Base-by-base conservation (phyloP, 1,140 invertebrate species). In the Monochamus saltuarius region DNA sequence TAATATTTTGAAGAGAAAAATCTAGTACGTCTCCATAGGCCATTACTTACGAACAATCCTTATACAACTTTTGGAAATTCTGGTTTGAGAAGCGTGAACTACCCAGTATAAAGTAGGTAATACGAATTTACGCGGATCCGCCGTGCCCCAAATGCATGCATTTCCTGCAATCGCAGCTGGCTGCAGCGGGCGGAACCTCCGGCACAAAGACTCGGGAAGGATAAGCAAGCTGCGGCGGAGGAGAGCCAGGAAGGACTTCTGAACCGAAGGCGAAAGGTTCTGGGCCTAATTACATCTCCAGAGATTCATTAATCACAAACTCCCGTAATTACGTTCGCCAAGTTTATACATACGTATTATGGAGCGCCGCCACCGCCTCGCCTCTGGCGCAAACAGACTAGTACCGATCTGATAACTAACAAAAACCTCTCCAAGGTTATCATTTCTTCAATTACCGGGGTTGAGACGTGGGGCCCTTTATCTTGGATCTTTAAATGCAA, bases 231-330 rank as follows among this genome's bases (percentile, higher is more conserved):
- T 29, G 35, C 22, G 8, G 22, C 35, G 19, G 22, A 11, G 4
- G 19, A 34, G 14, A 17, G 7, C 19, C 14, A 19, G 4, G 46
- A 16, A 22, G 22, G 22, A 29, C 22, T 52, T 45, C 55, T 47
- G 38, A 69, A 64, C 61, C 62, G 64, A 64, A 69, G 69, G 68
- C 68, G 61, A 70, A 72, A 72, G 72, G 72, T 72, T 72, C 64
- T 54, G 65, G 65, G 65, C 73, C 72, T 75, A 75, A 75, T 75
- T 75, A 74, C 73, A 71, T 68, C 72, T 73, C 73, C 39, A 65
- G 71, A 72, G 73, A 75, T 73, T 75, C 73, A 75, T 75, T 75
- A 74, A 75, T 75, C 73, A 75, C 71, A 74, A 75, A 75, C 68
- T 73, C 71, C 58, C 61, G 71, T 75, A 75, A 75, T 75, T 75